These are phyloP conservation scores for Acanthosepion esculentum DNA, from an alignment of 2,888 invertebrate genomes.

Conservation along the genomic window DNA sequence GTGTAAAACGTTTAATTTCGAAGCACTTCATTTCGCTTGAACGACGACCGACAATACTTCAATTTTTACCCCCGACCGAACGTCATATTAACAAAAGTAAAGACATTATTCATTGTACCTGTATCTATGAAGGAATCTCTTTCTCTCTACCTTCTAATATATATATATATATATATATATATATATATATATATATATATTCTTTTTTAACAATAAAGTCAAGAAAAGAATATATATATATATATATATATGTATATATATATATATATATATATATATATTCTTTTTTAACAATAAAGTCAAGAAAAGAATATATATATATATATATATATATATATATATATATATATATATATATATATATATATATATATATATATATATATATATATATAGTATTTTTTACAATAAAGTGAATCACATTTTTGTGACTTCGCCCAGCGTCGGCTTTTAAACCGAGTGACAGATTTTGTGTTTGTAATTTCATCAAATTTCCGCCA, in stretches of 20 bases:
- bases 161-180: neutral
- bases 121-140: neutral
- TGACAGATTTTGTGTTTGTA: neutral
- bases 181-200: neutral
- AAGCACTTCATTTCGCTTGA: neutral
- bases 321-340: neutral
- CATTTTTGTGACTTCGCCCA: neutral
- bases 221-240: no score
- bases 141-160: neutral
- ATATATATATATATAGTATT: neutral
- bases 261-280: neutral
- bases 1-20: neutral
- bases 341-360: neutral
- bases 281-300: neutral
- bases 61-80: no score
- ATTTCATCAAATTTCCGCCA: neutral
- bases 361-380: neutral
- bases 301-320: no score
- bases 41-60: neutral
- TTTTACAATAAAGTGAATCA: neutral
- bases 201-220: no score
- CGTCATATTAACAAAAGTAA: neutral
- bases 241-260: neutral
- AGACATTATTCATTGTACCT: neutral
- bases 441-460: neutral